A percentile compares a stretch with the other conserved stretches of the same genome.
Evolutionary conservation across 1,140 invertebrate species (phyloP).

Genomic region (Chrysopa pallens): DNA sequence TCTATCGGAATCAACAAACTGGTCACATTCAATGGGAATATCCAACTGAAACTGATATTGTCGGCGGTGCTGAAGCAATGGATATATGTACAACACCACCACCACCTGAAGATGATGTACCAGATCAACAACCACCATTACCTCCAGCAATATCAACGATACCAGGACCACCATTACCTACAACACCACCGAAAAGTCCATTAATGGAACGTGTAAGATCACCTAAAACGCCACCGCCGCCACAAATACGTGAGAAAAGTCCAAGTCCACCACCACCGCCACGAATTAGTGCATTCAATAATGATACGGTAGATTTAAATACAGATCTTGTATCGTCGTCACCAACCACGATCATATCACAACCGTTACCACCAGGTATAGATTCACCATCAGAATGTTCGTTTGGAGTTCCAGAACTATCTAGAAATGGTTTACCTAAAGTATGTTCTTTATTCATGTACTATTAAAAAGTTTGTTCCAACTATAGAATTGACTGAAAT

Average conservation of each 20-base stretch:
- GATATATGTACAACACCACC: slow-evolving; percentile 40
- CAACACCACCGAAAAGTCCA: slow-evolving; percentile 6
- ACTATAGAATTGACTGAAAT: no score
- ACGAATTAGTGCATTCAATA: slow-evolving; percentile 8
- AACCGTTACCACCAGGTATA: slow-evolving; percentile 31
- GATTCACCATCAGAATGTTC: slow-evolving; percentile 19
- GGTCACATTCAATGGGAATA: slow-evolving; percentile 47
- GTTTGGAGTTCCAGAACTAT: no score
- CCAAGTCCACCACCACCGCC: slow-evolving; percentile 20
- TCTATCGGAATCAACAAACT: slow-evolving; percentile 38
- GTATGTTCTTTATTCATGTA: no score
- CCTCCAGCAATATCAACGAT: slow-evolving; percentile 21
- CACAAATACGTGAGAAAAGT: slow-evolving; percentile 9
- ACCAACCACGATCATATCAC: slow-evolving; percentile 7
- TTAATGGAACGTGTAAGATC: no score
- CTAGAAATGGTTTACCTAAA: no score
- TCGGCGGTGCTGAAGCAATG: slow-evolving; percentile 37
- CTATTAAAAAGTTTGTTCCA: no score
- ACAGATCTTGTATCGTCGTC: slow-evolving; percentile 6
- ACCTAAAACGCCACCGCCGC: slow-evolving; percentile 13
- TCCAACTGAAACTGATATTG: slow-evolving; percentile 27
- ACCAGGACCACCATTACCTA: slow-evolving; percentile 22
- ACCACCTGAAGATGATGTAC: slow-evolving; percentile 14
- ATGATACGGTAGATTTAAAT: slow-evolving; percentile 5
- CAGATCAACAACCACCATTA: slow-evolving; percentile 11